Evolutionary conservation across 2,113 vertebrate species (phyloP).

Genomic region (Dendropsophus ebraccatus): DNA sequence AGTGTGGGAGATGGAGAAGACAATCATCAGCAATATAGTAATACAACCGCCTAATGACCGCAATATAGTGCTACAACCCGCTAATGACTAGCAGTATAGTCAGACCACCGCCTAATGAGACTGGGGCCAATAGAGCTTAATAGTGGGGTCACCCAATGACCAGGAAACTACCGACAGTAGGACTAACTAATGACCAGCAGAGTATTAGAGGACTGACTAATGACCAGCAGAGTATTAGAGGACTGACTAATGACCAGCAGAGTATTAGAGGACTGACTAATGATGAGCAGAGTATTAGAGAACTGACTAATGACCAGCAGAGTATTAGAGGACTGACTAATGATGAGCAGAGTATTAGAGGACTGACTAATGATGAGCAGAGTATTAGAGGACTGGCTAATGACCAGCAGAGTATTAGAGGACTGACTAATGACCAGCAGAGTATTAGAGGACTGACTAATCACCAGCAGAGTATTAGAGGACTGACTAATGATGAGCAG

Average conservation of each 20-base stretch:
- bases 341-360: neutral
- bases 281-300: neutral
- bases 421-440: neutral
- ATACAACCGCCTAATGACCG: neutral
- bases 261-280: neutral
- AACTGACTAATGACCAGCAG: neutral
- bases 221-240: neutral
- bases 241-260: neutral
- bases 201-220: no score
- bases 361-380: neutral
- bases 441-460: neutral
- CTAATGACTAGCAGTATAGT: neutral
- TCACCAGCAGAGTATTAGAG: neutral
- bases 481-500: neutral
- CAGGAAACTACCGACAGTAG: neutral
- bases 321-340: neutral
- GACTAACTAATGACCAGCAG: no score
- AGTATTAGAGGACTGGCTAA: neutral
- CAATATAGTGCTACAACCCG: neutral
- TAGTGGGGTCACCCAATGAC: neutral
- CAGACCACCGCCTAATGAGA: neutral
- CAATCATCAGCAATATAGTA: neutral
- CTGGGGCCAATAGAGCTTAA: neutral
- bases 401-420: neutral
- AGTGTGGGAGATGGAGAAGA: neutral